Base-by-base conservation (phyloP, 92 coral and sea anemone species). In the Phymanthus crucifer region DNA sequence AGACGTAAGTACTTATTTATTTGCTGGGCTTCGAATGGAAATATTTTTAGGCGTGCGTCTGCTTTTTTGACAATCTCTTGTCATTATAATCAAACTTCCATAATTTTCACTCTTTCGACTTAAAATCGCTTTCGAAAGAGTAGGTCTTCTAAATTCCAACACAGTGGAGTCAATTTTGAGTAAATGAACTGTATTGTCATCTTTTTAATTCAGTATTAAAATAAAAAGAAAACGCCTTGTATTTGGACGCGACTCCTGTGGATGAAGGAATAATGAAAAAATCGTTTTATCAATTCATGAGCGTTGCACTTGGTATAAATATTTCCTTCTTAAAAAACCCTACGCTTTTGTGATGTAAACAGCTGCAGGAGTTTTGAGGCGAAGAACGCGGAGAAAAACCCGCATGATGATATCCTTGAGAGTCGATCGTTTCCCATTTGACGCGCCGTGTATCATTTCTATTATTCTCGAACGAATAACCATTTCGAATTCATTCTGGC, bases 251-350 rank as follows among this genome's bases (percentile, higher is more conserved):
- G 81, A 37, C 52, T 77, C 81, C 81, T 40, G 81, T 27, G 64
- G 81, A 61, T 77, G 81, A 77, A 77, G 81, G 40, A 71, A 71
- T 71, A 71, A 40, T 71, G 54, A 71, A 65, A 77, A 77, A 70
- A 69, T 69, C 56, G 68, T 77, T 77, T 77, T 77, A 77, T 77
- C 71, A 77, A 77, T 77, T 77, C 68, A 77, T 77, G 81, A 77
- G 81, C 81, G 81, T 77, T 77, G 35, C 68, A 40, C 32, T 65
- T 32, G 45, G 52, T 71, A 77, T 77, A 40, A 77, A 77, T 77
- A 77, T 61, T 77, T 77, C 81, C 38, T 77, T 76, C 65, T 35
- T n/a, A n/a, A n/a, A n/a, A 33, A 36, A 61, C n/a, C 32, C 35
- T 40, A 77, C 72, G 68, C 72, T 13, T 77, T 77, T 77, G 36